Percentiles rank a stretch among this genome's conserved stretches.
Evolutionary conservation across 2,888 invertebrate genomes (phyloP).

Genomic region (Boloria euphrosyne): DNA sequence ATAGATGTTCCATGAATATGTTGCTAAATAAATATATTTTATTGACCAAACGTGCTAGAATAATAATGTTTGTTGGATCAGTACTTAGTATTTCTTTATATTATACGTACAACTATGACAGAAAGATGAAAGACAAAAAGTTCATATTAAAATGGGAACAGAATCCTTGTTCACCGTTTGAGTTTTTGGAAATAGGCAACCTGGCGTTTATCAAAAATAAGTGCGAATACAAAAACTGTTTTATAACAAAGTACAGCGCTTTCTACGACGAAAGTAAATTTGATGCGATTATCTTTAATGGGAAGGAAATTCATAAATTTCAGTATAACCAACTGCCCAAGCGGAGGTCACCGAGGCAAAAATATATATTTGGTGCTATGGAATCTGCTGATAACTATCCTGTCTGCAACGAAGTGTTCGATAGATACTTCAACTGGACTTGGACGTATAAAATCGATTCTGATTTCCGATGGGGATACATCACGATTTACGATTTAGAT

Average conservation of each 20-base stretch:
- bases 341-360: slow-evolving; percentile 51
- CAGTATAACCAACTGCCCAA: slow-evolving; percentile 29
- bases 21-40: neutral
- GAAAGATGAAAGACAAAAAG: slow-evolving; percentile 19
- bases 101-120: slow-evolving; percentile 6
- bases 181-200: slow-evolving; percentile 32
- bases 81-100: slow-evolving; percentile 9
- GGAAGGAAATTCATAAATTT: slow-evolving; percentile 31
- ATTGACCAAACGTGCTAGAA: neutral
- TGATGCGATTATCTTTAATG: slow-evolving; percentile 40
- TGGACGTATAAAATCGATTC: slow-evolving; percentile 49
- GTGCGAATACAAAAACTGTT: slow-evolving; percentile 41
- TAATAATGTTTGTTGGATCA: slow-evolving; percentile 12
- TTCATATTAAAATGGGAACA: slow-evolving; percentile 35
- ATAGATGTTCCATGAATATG: neutral
- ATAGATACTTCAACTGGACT: slow-evolving; percentile 51
- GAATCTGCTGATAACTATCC: slow-evolving; percentile 61
- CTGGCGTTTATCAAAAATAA: slow-evolving; percentile 33
- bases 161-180: slow-evolving; percentile 31
- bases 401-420: slow-evolving; percentile 46
- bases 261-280: slow-evolving; percentile 30
- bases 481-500: slow-evolving; percentile 42
- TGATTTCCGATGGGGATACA: slow-evolving; percentile 45
- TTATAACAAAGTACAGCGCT: slow-evolving; percentile 33
- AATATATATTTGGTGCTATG: slow-evolving; percentile 57